Conservation (phyloP, 2,797 vertebrate species). For the Melanotaenia trifasciata region DNA sequence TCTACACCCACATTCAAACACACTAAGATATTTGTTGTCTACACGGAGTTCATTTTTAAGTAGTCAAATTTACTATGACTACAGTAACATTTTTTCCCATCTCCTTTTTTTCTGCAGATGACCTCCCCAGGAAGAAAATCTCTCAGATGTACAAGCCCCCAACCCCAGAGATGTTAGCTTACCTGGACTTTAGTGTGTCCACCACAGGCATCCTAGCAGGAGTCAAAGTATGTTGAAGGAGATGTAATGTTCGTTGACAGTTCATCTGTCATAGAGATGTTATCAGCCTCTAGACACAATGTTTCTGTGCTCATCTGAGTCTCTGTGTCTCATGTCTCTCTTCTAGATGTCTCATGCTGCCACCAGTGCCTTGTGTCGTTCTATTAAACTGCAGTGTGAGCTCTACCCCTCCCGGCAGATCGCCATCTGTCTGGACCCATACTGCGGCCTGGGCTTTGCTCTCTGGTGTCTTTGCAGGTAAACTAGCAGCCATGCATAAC, state of each 20-base stretch:
- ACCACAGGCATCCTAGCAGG: conserved; percentile 96
- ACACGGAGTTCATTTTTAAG: background rate
- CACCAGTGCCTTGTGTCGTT: conserved; percentile 97
- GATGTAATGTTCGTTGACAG: background rate
- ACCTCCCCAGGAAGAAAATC: conserved; percentile 93
- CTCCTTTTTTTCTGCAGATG: conserved; percentile 80
- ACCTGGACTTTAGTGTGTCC: conserved; percentile 98
- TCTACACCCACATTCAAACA: background rate
- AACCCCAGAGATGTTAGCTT: conserved; percentile 92
- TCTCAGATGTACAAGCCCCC: conserved; percentile 90
- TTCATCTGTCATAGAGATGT: background rate
- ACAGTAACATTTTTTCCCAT: background rate
- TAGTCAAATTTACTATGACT: background rate
- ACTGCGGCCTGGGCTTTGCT: conserved; percentile 96
- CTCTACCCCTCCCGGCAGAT: conserved; percentile 96
- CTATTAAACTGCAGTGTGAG: conserved; percentile 97
- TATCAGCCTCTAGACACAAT: background rate
- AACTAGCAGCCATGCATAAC: conserved; percentile 15
- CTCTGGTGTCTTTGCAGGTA: conserved; percentile 95
- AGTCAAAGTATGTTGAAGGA: conserved; percentile 87
- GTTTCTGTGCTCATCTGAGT: background rate
- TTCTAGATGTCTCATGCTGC: conserved; percentile 94
- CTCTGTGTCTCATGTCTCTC: conserved; percentile 15
- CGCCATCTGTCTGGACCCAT: conserved; percentile 96
- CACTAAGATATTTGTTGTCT: background rate